phyloP scores from a whole-genome alignment of 2,888 invertebrate species.

The Leucania comma region DNA sequence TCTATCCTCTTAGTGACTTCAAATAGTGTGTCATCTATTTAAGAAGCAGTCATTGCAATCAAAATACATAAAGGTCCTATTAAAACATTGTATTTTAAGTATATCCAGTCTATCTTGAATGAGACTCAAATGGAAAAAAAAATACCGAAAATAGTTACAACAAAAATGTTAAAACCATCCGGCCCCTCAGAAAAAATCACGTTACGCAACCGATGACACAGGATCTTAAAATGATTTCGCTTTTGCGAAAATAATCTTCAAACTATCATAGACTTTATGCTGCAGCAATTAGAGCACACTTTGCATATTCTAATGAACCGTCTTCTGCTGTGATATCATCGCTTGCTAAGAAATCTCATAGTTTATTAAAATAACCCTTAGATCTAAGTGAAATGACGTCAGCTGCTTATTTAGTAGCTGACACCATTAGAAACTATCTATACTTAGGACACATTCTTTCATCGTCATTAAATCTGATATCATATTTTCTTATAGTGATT shows the following conservation, averaged over 20 bases:
- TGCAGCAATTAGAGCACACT: slow-evolving; percentile 44
- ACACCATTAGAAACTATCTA: slow-evolving; percentile 33
- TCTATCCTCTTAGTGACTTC: not conserved
- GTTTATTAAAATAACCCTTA: slow-evolving; percentile 67
- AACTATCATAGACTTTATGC: slow-evolving; percentile 32
- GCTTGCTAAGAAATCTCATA: slow-evolving; percentile 56
- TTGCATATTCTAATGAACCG: slow-evolving; percentile 30
- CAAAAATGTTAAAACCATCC: slow-evolving; percentile 39
- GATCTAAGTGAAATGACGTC: slow-evolving; percentile 63
- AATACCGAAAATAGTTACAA: slow-evolving; percentile 22
- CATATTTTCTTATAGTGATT: not conserved
- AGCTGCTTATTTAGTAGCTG: slow-evolving; percentile 46
- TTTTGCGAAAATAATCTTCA: slow-evolving; percentile 50
- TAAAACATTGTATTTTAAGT: not conserved
- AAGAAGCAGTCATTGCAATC: not conserved
- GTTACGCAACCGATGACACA: slow-evolving; percentile 67
- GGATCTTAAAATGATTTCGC: slow-evolving; percentile 60
- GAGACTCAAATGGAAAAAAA: not conserved
- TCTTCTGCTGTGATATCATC: slow-evolving; percentile 59
- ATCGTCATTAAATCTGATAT: not conserved
- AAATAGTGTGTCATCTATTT: slow-evolving; percentile 1
- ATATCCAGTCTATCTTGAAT: not conserved
- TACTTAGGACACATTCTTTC: slow-evolving; percentile 16
- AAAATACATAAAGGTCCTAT: slow-evolving; percentile 5
- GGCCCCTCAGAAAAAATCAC: slow-evolving; percentile 55